These are phyloP conservation scores for Crotalus viridis DNA, from an alignment of 2,113 vertebrate species.

Conservation along the genomic window DNA sequence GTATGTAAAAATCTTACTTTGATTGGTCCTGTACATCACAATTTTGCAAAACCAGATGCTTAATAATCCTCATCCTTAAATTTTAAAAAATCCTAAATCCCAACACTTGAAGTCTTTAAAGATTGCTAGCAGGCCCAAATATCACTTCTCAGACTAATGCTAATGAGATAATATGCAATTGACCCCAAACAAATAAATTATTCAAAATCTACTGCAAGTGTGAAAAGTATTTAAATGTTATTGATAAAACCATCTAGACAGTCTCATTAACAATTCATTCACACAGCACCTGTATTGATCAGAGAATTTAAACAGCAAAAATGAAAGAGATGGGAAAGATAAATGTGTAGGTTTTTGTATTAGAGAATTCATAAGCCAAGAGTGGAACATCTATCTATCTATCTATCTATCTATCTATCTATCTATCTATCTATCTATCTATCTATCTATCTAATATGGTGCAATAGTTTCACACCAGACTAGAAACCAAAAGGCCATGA, in stretches of 20 bases:
- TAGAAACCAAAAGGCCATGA: not conserved
- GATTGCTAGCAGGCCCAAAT: constrained; percentile 55
- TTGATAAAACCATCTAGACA: constrained; percentile 87
- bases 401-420: not conserved
- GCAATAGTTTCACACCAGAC: not conserved
- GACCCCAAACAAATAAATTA: constrained; percentile 90
- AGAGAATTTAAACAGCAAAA: constrained; percentile 56
- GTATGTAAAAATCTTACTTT: not conserved
- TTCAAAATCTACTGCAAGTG: constrained; percentile 84
- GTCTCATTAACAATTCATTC: constrained; percentile 83
- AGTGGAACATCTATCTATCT: not conserved
- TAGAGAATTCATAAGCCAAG: not conserved
- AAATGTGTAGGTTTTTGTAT: not conserved
- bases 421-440: no score
- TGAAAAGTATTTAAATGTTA: constrained; percentile 96
- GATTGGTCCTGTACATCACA: not conserved
- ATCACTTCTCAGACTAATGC: constrained; percentile 81
- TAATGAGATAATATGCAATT: constrained; percentile 89
- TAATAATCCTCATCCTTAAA: not conserved
- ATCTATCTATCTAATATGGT: not conserved
- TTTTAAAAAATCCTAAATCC: not conserved
- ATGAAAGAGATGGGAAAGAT: constrained; percentile 12
- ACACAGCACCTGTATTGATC: constrained; percentile 78
- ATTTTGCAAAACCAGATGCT: constrained; percentile 26
- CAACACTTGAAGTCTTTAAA: constrained; percentile 50